phyloP scores from a whole-genome alignment of 2,797 vertebrate species.

The Sardinella longiceps region DNA sequence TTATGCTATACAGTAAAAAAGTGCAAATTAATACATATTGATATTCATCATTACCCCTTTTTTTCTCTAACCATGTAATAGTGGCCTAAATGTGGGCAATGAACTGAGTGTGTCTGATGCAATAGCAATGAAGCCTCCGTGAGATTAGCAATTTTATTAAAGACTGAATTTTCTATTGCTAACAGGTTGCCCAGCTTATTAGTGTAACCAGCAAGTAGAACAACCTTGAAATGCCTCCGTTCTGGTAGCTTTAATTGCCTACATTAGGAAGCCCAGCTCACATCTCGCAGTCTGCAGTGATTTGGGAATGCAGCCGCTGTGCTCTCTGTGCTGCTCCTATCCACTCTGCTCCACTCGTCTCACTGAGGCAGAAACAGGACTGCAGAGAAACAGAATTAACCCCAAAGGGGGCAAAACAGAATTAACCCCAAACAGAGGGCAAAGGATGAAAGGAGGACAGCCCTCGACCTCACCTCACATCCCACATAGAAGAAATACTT shows the following conservation, averaged over 20 bases:
- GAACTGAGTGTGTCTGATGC: background rate
- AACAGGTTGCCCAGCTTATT: background rate
- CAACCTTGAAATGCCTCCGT: constrained; percentile 42
- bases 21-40: too few relatives aligned
- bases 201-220: constrained; percentile 16
- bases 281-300: constrained; percentile 51
- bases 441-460: constrained; percentile 37
- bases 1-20: background rate
- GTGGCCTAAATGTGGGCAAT: background rate
- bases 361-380: constrained; percentile 41
- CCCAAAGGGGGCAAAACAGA: constrained; percentile 6
- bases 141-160: background rate
- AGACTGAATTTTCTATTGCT: background rate
- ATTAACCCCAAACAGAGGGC: background rate
- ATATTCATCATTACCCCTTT: too few relatives aligned
- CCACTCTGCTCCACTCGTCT: constrained; percentile 30
- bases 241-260: constrained; percentile 51
- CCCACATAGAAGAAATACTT: too few relatives aligned
- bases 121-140: background rate
- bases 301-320: constrained; percentile 48
- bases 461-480: constrained; percentile 1
- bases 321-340: constrained; percentile 37
- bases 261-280: constrained; percentile 46
- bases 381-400: background rate
- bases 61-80: too few relatives aligned